Conservation (phyloP, 2,797 vertebrate species). For the Pyrocephalus nanus region DNA sequence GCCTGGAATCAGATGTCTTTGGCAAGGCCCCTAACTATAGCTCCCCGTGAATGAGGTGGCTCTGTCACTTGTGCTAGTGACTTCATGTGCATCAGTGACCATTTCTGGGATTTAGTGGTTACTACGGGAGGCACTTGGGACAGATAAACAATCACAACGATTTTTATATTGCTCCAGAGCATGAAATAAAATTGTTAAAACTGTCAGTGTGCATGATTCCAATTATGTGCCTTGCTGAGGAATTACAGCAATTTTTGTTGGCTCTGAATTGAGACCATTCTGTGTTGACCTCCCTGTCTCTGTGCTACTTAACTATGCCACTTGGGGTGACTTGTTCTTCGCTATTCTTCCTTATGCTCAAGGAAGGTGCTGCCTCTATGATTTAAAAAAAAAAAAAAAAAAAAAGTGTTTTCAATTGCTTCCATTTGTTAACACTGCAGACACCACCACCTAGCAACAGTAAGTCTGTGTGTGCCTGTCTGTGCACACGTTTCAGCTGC, state of each 20-base stretch:
- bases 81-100: background rate
- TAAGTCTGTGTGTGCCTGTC: background rate
- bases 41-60: background rate
- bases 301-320: background rate
- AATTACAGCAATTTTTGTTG: conserved; percentile 10
- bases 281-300: background rate
- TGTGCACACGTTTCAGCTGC: background rate
- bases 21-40: background rate
- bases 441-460: background rate
- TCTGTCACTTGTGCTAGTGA: background rate
- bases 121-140: background rate
- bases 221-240: background rate
- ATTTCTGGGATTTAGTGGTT: background rate
- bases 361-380: background rate
- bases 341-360: background rate
- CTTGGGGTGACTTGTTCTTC: background rate
- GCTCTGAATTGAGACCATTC: background rate
- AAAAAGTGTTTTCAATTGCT: background rate
- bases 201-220: background rate
- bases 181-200: conserved; percentile 2
- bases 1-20: background rate
- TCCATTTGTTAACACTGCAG: background rate
- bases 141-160: background rate
- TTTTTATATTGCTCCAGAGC: background rate
- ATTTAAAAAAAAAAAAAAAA: background rate